phyloP scores from a whole-genome alignment of 2,888 invertebrate species.

The Nomada flava region DNA sequence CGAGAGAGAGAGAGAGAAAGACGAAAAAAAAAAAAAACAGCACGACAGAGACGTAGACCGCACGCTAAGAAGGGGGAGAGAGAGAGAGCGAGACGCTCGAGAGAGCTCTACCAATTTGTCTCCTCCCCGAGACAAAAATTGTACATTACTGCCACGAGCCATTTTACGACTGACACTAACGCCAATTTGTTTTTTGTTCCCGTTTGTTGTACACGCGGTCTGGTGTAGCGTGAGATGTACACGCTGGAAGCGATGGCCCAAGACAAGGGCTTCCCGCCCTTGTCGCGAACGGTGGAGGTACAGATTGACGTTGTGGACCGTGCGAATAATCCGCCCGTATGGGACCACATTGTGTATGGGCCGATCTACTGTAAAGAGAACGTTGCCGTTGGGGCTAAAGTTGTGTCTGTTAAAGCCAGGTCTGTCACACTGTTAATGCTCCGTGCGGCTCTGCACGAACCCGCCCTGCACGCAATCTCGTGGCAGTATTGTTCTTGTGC shows the following conservation, averaged over 20 bases:
- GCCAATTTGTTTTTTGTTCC: slow-evolving; percentile 85
- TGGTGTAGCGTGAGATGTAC: slow-evolving; percentile 96
- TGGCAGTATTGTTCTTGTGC: slow-evolving; percentile 84
- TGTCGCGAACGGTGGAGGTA: slow-evolving; percentile 98
- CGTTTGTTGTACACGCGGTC: slow-evolving; percentile 85
- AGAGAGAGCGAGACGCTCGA: slow-evolving; percentile 18
- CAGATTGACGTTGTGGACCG: slow-evolving; percentile 99
- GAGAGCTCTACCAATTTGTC: not conserved
- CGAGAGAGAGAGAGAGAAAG: slow-evolving; percentile 5
- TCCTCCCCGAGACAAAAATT: slow-evolving; percentile 26
- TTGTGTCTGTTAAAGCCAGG: slow-evolving; percentile 99
- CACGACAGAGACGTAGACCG: slow-evolving; percentile 13
- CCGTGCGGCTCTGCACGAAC: slow-evolving; percentile 83
- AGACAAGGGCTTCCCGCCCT: slow-evolving; percentile 98
- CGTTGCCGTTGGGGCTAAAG: slow-evolving; percentile 98
- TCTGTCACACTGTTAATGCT: slow-evolving; percentile 88
- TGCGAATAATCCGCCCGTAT: slow-evolving; percentile 98
- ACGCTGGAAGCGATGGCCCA: slow-evolving; percentile 99
- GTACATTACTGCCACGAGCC: slow-evolving; percentile 59
- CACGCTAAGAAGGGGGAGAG: slow-evolving; percentile 8
- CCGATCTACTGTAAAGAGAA: slow-evolving; percentile 99
- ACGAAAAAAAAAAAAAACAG: not conserved
- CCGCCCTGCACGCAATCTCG: slow-evolving; percentile 84
- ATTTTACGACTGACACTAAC: slow-evolving; percentile 68
- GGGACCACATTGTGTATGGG: slow-evolving; percentile 98